Percentiles rank a stretch among this genome's conserved stretches.
Conservation (phyloP, 1,140 invertebrate species). For the Lepidotrigona ventralis region DNA sequence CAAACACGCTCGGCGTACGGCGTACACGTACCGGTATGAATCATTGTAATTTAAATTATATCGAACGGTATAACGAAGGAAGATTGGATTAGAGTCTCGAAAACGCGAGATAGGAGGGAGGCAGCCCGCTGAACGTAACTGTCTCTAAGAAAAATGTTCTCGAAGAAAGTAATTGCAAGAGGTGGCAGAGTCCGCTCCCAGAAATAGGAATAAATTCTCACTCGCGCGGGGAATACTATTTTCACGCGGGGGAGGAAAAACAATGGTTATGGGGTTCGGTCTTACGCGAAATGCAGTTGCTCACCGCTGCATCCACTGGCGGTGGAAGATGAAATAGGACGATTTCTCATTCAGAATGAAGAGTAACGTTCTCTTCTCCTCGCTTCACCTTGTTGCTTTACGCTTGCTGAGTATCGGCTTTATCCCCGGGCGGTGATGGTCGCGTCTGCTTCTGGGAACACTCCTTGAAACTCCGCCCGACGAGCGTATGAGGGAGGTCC, state of each 20-base stretch:
- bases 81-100: not conserved
- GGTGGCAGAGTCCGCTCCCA: not conserved
- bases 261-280: not conserved
- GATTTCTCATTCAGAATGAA: constrained; percentile 53
- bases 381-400: not conserved
- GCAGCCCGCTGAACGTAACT: not conserved
- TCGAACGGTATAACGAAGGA: not conserved
- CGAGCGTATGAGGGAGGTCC: no score
- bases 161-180: constrained; percentile 2
- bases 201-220: constrained; percentile 29
- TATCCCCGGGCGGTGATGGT: not conserved
- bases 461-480: not conserved
- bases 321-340: constrained; percentile 16
- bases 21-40: not conserved
- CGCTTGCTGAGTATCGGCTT: not conserved
- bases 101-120: not conserved
- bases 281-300: constrained; percentile 29
- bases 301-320: not conserved
- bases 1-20: not conserved
- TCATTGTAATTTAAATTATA: not conserved
- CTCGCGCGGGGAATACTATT: not conserved
- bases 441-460: not conserved
- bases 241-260: not conserved
- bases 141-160: not conserved
- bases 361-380: constrained; percentile 33